Evolutionary conservation across 1,140 invertebrate genomes (phyloP), one percentile per base, ranked within the genome.

Genomic region (Meteorus sp.): DNA sequence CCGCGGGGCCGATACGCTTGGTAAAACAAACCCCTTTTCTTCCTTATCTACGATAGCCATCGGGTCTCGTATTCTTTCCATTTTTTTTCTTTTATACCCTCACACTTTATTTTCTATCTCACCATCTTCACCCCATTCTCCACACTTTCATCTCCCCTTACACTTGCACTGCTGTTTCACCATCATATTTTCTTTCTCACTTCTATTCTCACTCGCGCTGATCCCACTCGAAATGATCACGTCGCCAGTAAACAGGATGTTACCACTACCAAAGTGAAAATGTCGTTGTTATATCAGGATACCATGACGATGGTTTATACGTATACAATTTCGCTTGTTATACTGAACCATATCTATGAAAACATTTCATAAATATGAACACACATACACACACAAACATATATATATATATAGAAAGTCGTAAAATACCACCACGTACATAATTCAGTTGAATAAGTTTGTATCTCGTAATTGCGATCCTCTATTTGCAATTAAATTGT

Each of bases 401-500:
- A 13, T 39, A 13, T 39, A n/a, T 4, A 4, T n/a, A 15, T 13
- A 4, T n/a, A 13, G 8, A 6, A 53, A 51, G 17, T 39, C 29
- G 11, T 37, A 35, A 52, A 52, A 37, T 37, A 15, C n/a, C 20
- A 39, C 7, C 6, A 6, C 8, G 22, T 19, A 11, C 15, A 13
- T 53, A 53, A 53, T 37, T 50, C 52, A 27, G 27, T 52, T 29
- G 39, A 31, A 52, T 52, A 59, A 59, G 37, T 59, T 59, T 59
- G 13, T 31, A 31, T 27, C 33, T 9, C 25, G 27, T 59, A 59
- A 59, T 59, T 59, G 47, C 48, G 25, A 59, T 59, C 56, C 25
- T 43, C 48, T 52, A 52, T 59, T 59, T 59, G 48, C 25, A 52
- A 59, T 59, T 9, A 52, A 59, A 59, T 59, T 52, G 48, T 11